Conservation (phyloP, 1,140 invertebrate species). For the Hormaphis cornu region DNA sequence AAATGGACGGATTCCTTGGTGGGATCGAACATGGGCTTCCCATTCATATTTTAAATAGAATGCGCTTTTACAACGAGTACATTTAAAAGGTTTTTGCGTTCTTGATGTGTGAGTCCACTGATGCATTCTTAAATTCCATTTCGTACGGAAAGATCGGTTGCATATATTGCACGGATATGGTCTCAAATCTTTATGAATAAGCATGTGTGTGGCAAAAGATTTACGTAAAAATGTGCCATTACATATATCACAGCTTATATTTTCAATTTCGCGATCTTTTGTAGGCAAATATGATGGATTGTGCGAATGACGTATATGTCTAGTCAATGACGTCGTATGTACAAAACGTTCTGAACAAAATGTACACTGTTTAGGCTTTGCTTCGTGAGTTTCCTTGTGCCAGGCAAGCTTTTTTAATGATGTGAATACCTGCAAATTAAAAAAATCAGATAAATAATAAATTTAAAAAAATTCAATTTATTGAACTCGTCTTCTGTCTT, state of each 20-base stretch:
- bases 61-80: slow-evolving; percentile 68
- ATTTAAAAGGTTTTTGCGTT: slow-evolving; percentile 75
- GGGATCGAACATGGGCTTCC: slow-evolving; percentile 72
- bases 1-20: slow-evolving; percentile 68
- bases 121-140: slow-evolving; percentile 80
- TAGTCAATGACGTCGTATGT: slow-evolving; percentile 66
- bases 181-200: slow-evolving; percentile 61
- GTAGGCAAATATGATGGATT: slow-evolving; percentile 62
- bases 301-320: slow-evolving; percentile 71
- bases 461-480: background rate
- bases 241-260: slow-evolving; percentile 69
- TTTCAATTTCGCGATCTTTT: slow-evolving; percentile 49
- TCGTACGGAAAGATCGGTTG: slow-evolving; percentile 73
- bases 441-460: background rate
- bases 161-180: slow-evolving; percentile 72
- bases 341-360: slow-evolving; percentile 76
- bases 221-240: slow-evolving; percentile 66
- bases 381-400: slow-evolving; percentile 76
- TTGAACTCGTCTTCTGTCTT: background rate
- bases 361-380: slow-evolving; percentile 69
- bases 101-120: slow-evolving; percentile 79
- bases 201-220: slow-evolving; percentile 70
- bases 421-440: slow-evolving; percentile 49
- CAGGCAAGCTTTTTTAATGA: slow-evolving; percentile 70
- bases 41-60: slow-evolving; percentile 70